A percentile compares a stretch with the other conserved stretches of the same genome.
Evolutionary conservation across 2,888 invertebrate genomes (phyloP).

Genomic region (Athetis lepigone): DNA sequence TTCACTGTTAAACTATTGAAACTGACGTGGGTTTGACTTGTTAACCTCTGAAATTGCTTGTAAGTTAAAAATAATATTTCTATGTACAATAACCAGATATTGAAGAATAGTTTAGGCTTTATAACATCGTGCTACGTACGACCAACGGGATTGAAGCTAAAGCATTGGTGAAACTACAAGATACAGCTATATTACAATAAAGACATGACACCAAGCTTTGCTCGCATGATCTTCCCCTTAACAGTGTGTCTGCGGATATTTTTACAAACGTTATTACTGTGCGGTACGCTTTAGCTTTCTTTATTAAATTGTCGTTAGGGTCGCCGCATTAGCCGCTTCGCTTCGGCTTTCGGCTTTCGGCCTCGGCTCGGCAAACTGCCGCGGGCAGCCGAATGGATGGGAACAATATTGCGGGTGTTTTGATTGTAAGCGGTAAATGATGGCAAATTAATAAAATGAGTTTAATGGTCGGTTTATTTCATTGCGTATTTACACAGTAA

Average conservation of each 20-base stretch:
- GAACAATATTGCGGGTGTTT: slow-evolving; percentile 57
- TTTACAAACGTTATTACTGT: slow-evolving; percentile 89
- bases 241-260: slow-evolving; percentile 86
- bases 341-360: slow-evolving; percentile 53
- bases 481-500: background rate
- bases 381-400: slow-evolving; percentile 50
- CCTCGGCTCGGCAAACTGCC: slow-evolving; percentile 51
- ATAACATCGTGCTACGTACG: too few species aligned
- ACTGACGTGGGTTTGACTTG: too few species aligned
- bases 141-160: too few species aligned
- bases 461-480: background rate
- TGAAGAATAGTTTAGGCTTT: too few species aligned
- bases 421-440: slow-evolving; percentile 39
- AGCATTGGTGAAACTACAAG: background rate
- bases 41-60: too few species aligned
- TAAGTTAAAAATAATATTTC: too few species aligned
- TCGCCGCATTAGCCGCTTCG: slow-evolving; percentile 72
- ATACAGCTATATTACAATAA: background rate
- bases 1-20: too few species aligned
- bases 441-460: slow-evolving; percentile 41
- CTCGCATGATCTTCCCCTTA: slow-evolving; percentile 72
- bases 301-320: slow-evolving; percentile 87
- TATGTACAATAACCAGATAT: too few species aligned
- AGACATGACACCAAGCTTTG: background rate
- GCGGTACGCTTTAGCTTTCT: slow-evolving; percentile 79